Evolutionary conservation across 1,140 invertebrate genomes (phyloP), one percentile per base, ranked within the genome.

Genomic region (Euura lappo): DNA sequence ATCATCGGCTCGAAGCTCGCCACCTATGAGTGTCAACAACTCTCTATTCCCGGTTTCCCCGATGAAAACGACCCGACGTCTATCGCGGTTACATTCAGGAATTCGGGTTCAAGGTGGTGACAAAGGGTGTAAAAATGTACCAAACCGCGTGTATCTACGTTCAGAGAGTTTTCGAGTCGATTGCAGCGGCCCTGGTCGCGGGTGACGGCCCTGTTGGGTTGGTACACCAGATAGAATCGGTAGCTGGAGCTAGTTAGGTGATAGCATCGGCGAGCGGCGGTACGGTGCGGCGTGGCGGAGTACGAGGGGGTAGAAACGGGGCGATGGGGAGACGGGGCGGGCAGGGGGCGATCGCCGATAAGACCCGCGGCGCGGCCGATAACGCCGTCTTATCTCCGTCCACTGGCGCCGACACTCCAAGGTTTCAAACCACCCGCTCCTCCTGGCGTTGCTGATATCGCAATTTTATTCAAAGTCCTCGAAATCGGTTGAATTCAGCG

Each of bases 181-280:
- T 60, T 77, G 76, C 74, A 71, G 72, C 84, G 82, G 77, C 80
- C 83, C 84, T 84, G 84, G 80, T 75, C 76, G 76, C 76, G 76
- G 76, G 82, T 81, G 83, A 81, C 82, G 82, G 81, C 83, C 82
- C 83, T 83, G 83, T 74, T 82, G 84, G 84, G 82, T 85, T 83
- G 83, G 83, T 84, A 85, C 79, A 78, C 79, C 78, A 82, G 51
- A 88, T 88, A 87, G 80, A 87, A 88, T 88, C 86, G 83, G 86
- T 87, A 86, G 84, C 86, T 86, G 86, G 85, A 88, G 86, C 86
- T 88, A 87, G 86, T 88, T 88, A 87, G 83, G 83, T 79, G 86
- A 88, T 87, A 88, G 79, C 78, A 88, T 88, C 86, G 84, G 78
- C 75, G 80, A 82, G 84, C 81, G 81, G 84, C 83, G 83, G 82